A percentile compares a stretch with the other conserved stretches of the same genome.
phyloP scores from a whole-genome alignment of 2,113 vertebrate genomes.

The Urocolius indicus region DNA sequence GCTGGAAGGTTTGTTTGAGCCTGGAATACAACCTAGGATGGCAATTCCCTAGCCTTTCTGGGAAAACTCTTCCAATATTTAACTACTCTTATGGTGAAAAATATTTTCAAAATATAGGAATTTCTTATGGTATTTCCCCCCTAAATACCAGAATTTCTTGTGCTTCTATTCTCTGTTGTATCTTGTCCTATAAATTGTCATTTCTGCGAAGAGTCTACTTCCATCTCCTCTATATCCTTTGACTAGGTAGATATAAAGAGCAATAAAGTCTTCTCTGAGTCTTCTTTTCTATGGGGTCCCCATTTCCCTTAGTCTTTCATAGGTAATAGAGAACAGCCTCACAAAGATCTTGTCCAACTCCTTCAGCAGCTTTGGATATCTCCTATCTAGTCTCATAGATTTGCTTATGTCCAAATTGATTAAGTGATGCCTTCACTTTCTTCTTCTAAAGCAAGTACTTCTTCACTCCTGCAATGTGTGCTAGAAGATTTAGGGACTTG shows the following conservation, averaged over 20 bases:
- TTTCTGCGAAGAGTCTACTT: neutral
- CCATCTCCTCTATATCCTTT: neutral
- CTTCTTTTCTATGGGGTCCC: rapidly evolving
- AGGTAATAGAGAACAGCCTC: neutral
- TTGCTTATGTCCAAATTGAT: neutral
- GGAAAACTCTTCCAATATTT: neutral
- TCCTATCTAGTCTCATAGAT: neutral
- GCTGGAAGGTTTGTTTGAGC: neutral
- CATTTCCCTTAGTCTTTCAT: neutral
- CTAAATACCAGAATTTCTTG: neutral
- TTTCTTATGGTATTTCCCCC: neutral
- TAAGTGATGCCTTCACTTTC: neutral
- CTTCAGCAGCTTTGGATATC: neutral
- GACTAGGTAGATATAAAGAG: neutral
- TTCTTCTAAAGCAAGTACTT: neutral
- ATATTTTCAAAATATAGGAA: neutral
- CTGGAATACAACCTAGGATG: neutral
- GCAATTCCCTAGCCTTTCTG: neutral
- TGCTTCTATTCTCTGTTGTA: neutral
- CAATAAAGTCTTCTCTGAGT: neutral
- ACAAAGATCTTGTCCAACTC: neutral
- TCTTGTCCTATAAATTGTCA: neutral
- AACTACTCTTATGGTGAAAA: neutral
- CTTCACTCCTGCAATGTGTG: neutral
- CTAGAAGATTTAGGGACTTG: neutral